These are phyloP conservation scores for Steatornis caripensis DNA, from an alignment of 2,113 vertebrate genomes.

Conservation along the genomic window DNA sequence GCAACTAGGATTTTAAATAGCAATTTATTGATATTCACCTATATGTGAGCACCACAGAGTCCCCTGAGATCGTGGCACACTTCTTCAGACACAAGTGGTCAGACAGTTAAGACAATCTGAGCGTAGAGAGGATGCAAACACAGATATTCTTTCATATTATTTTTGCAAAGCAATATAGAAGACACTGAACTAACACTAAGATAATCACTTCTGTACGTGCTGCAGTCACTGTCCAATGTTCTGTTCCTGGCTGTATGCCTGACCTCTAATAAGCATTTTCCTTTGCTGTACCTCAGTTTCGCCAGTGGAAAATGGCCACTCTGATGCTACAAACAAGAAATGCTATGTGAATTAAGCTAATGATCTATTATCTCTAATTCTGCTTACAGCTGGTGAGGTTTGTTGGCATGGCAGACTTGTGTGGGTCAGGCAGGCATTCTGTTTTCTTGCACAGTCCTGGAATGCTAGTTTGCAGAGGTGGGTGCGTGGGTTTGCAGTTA, in stretches of 20 bases:
- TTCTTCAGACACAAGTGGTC: neutral
- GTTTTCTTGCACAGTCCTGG: neutral
- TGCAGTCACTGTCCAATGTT: neutral
- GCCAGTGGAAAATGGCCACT: neutral
- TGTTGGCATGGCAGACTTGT: neutral
- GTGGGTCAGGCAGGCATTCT: constrained; percentile 34
- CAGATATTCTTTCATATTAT: neutral
- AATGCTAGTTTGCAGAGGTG: neutral
- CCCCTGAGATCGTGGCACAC: neutral
- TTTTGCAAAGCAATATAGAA: neutral
- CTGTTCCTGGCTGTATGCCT: neutral
- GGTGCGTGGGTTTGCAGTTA: neutral
- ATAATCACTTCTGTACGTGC: neutral
- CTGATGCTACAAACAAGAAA: neutral
- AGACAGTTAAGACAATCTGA: neutral
- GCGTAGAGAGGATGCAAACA: neutral
- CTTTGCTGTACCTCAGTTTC: neutral
- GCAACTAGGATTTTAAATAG: neutral
- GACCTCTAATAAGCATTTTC: neutral
- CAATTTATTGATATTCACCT: neutral
- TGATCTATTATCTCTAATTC: neutral
- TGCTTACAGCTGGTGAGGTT: neutral
- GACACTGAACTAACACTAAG: neutral
- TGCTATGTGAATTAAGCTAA: neutral
- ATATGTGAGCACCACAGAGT: neutral